Conservation (phyloP, 2,797 vertebrate species). For the Pterois miles region DNA sequence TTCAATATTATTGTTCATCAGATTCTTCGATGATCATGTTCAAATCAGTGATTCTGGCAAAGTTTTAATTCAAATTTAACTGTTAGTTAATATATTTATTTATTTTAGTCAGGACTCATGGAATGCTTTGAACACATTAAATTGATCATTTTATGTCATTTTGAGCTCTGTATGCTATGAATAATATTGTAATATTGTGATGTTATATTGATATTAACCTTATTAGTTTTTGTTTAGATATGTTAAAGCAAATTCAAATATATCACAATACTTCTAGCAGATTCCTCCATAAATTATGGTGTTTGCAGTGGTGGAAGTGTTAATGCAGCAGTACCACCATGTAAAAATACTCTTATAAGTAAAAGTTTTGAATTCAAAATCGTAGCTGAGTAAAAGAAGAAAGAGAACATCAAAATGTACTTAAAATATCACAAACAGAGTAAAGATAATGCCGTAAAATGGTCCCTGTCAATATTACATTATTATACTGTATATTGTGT, state of each 20-base stretch:
- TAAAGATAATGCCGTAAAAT: neutral
- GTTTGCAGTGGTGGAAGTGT: neutral
- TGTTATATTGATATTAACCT: neutral
- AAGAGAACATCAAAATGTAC: neutral
- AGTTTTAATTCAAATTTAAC: neutral
- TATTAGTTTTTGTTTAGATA: neutral
- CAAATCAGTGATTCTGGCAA: neutral
- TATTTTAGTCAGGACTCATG: neutral
- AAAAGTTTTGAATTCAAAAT: neutral
- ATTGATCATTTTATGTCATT: neutral
- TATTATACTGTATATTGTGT: neutral
- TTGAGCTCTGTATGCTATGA: neutral
- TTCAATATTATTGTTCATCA: constrained; percentile 27
- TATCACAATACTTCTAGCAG: neutral
- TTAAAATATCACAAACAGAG: neutral
- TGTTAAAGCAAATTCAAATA: neutral
- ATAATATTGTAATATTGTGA: neutral
- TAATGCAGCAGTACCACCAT: neutral
- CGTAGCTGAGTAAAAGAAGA: neutral
- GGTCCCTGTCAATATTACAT: neutral
- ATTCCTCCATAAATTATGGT: neutral
- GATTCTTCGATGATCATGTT: constrained; percentile 14
- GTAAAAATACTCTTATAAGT: neutral
- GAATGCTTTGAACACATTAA: neutral
- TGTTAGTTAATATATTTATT: too few species aligned